These are phyloP conservation scores for Acanthaster planci DNA, from an alignment of 35 echinoderm and acorn worm genomes.

Conservation along the genomic window DNA sequence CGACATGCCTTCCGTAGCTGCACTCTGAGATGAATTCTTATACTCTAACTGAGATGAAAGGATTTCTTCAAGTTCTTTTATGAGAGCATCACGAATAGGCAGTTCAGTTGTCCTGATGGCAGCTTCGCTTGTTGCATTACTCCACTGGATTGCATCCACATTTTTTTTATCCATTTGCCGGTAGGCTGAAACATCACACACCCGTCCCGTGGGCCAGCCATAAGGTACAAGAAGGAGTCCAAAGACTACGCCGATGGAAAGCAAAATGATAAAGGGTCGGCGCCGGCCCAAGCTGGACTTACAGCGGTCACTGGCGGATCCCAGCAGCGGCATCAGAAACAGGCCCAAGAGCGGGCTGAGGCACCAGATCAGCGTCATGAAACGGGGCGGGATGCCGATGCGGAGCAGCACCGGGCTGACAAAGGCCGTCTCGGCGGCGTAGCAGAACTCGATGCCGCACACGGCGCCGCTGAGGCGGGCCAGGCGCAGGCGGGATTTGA, in stretches of 20 bases:
- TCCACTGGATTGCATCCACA: not conserved
- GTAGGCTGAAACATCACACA: conserved; percentile 37
- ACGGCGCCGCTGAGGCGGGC: conserved; percentile 83
- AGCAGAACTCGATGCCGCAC: conserved; percentile 99
- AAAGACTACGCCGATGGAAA: conserved; percentile 73
- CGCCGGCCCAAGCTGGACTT: conserved; percentile 73
- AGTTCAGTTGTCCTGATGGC: not conserved
- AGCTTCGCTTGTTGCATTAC: not conserved
- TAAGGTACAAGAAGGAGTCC: conserved; percentile 93
- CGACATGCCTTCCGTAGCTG: not conserved
- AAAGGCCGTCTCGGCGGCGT: conserved; percentile 96
- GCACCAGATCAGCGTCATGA: conserved; percentile 98
- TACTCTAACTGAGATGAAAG: not conserved
- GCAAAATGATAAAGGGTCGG: conserved; percentile 89
- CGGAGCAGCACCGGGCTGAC: conserved; percentile 84
- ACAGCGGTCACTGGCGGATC: conserved; percentile 95
- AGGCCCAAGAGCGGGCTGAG: conserved; percentile 89
- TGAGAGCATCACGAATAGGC: not conserved
- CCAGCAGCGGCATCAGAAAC: conserved; percentile 85
- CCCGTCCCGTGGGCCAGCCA: conserved; percentile 63
- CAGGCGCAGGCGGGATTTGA: conserved; percentile 59
- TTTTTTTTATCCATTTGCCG: not conserved
- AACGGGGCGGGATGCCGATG: conserved; percentile 77
- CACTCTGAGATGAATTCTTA: not conserved
- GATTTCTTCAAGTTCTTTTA: not conserved